A percentile compares a stretch with the other conserved stretches of the same genome.
Evolutionary conservation across 2,888 invertebrate species (phyloP).

Genomic region (Podabrus alpinus): DNA sequence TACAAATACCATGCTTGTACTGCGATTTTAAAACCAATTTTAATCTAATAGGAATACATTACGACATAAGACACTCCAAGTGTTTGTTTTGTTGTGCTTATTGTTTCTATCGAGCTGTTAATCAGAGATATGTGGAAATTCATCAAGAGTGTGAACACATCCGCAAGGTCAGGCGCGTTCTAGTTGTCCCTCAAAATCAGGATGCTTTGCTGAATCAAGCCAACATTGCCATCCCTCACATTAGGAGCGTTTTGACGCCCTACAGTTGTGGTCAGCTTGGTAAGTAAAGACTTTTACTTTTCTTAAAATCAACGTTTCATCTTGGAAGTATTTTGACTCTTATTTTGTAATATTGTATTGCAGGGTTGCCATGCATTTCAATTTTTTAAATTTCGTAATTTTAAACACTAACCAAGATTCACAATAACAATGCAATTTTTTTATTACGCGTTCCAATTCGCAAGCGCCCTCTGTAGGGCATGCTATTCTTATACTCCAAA

Average conservation of each 20-base stretch:
- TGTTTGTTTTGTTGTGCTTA: constrained; percentile 67
- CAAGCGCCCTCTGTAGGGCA: too few relatives aligned
- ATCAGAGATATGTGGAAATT: constrained; percentile 63
- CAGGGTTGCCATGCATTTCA: too few relatives aligned
- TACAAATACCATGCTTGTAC: constrained; percentile 56
- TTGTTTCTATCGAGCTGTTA: constrained; percentile 70
- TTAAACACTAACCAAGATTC: too few relatives aligned
- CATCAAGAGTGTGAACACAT: constrained; percentile 60
- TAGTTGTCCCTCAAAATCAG: constrained; percentile 43
- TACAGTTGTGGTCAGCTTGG: constrained; percentile 41
- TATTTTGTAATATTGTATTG: too few relatives aligned
- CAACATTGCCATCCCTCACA: constrained; percentile 3
- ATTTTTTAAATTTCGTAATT: too few relatives aligned
- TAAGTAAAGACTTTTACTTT: constrained; percentile 17
- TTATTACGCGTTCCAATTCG: too few relatives aligned
- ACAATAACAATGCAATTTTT: too few relatives aligned
- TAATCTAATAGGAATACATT: constrained; percentile 56
- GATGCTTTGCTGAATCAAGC: constrained; percentile 34
- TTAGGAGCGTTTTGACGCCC: constrained; percentile 41
- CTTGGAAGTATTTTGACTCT: too few relatives aligned
- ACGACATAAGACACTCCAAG: constrained; percentile 64
- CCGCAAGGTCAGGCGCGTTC: constrained; percentile 30
- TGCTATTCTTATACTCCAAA: too few relatives aligned
- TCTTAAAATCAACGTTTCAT: too few relatives aligned
- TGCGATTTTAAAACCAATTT: constrained; percentile 56